phyloP scores from a whole-genome alignment of 2,113 vertebrate genomes.

The Thunnus thynnus region DNA sequence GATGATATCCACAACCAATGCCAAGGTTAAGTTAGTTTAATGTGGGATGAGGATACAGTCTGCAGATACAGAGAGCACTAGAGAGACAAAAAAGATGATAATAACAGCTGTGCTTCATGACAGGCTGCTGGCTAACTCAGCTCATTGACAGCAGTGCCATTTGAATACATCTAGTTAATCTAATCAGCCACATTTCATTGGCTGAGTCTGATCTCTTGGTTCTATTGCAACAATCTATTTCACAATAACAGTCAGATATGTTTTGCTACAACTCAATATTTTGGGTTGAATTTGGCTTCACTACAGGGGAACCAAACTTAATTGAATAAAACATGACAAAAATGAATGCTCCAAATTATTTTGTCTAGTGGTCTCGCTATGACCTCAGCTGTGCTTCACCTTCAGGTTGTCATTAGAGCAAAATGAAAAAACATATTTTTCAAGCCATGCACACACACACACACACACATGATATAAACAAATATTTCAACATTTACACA shows the following conservation, averaged over 20 bases:
- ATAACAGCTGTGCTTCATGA: slow-evolving; percentile 54
- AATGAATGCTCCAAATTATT: slow-evolving; percentile 38
- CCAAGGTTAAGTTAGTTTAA: slow-evolving; percentile 52
- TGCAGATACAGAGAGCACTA: background rate
- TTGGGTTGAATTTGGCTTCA: slow-evolving; percentile 42
- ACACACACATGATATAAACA: slow-evolving; percentile 17
- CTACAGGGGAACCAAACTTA: slow-evolving; percentile 35
- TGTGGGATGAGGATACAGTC: background rate
- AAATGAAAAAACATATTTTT: slow-evolving; percentile 50
- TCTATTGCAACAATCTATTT: slow-evolving; percentile 40
- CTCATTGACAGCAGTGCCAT: slow-evolving; percentile 46
- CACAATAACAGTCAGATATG: slow-evolving; percentile 58
- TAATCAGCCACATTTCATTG: slow-evolving; percentile 63
- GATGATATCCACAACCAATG: slow-evolving; percentile 11
- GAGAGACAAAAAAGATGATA: slow-evolving; percentile 27
- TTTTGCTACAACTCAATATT: slow-evolving; percentile 33
- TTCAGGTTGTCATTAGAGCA: slow-evolving; percentile 53
- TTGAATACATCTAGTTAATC: slow-evolving; percentile 59
- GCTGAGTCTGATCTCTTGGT: slow-evolving; percentile 45
- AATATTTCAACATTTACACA: slow-evolving; percentile 43
- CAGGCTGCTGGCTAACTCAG: slow-evolving; percentile 10
- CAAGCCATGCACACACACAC: slow-evolving; percentile 8
- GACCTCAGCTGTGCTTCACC: slow-evolving; percentile 53
- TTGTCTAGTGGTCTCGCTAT: slow-evolving; percentile 27
- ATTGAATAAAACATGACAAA: slow-evolving; percentile 61